These are phyloP conservation scores for Lithophane ornitopus DNA, from an alignment of 2,888 invertebrate species.

Conservation along the genomic window DNA sequence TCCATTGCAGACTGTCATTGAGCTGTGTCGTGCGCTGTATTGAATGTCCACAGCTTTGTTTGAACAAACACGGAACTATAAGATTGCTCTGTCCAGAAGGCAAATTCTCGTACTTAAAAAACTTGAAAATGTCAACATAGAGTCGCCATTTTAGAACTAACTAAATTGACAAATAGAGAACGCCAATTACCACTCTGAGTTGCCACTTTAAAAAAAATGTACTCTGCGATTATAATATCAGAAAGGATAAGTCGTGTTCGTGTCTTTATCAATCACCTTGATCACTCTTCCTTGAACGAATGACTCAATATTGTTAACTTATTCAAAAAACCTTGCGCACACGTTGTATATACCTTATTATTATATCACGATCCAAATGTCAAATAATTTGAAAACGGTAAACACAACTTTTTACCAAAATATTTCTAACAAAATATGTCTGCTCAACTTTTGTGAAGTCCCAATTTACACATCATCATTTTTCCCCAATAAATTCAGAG, in stretches of 20 bases:
- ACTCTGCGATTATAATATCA: not conserved
- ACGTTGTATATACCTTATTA: not conserved
- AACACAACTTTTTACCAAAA: not conserved
- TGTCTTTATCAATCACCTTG: constrained; percentile 39
- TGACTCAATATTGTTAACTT: constrained; percentile 24
- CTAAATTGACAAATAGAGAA: not conserved
- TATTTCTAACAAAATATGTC: not conserved
- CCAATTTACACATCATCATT: constrained; percentile 40
- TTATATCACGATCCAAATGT: not conserved
- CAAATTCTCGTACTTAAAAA: too few relatives aligned
- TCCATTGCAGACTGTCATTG: constrained; percentile 35
- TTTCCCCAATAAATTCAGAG: constrained; percentile 23
- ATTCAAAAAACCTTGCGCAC: not conserved
- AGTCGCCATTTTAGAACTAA: not conserved
- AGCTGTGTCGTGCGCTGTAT: not conserved
- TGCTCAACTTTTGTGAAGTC: constrained; percentile 3
- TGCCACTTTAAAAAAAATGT: too few relatives aligned
- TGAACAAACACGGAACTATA: constrained; percentile 13
- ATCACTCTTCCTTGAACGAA: constrained; percentile 20
- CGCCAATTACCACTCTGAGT: not conserved
- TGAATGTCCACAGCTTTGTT: constrained; percentile 12
- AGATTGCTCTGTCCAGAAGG: too few relatives aligned
- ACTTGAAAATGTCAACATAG: not conserved
- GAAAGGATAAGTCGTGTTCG: not conserved
- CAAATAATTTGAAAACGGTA: not conserved